Evolutionary conservation across 2,888 invertebrate genomes (phyloP).

Genomic region (Synergus gifuensis): DNA sequence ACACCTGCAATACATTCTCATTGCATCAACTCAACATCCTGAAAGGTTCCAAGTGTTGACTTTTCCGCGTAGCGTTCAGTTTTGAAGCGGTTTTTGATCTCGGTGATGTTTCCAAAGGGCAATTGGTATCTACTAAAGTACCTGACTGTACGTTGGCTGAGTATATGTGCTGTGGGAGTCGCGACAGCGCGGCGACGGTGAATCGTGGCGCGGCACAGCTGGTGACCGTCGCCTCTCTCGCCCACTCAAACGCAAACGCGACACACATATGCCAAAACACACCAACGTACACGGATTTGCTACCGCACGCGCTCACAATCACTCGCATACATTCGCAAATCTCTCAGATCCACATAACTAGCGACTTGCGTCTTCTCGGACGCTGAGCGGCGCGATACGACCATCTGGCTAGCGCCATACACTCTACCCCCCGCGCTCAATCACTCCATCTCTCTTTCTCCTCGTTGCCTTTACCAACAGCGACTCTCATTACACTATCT

Average conservation of each 20-base stretch:
- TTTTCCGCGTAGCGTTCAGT: not conserved
- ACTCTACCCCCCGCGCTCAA: conserved; percentile 42
- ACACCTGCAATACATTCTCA: too few species aligned
- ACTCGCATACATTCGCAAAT: conserved; percentile 36
- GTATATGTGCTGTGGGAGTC: conserved; percentile 54
- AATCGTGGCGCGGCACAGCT: conserved; percentile 62
- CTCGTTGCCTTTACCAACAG: conserved; percentile 20
- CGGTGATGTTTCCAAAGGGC: not conserved
- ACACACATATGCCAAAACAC: conserved; percentile 49
- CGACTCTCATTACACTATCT: conserved; percentile 21
- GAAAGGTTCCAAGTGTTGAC: not conserved
- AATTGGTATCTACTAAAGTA: conserved; percentile 10
- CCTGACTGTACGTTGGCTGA: not conserved
- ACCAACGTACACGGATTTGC: conserved; percentile 21
- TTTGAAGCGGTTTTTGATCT: not conserved
- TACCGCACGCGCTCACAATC: conserved; percentile 39
- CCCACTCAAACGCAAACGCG: conserved; percentile 58
- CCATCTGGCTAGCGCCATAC: conserved; percentile 62
- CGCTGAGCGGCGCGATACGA: conserved; percentile 47
- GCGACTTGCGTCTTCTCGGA: conserved; percentile 40
- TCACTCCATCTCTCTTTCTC: conserved; percentile 31
- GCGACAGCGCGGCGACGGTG: conserved; percentile 60
- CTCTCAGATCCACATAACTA: conserved; percentile 39
- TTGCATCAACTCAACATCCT: too few species aligned
- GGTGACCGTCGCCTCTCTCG: conserved; percentile 64